These are phyloP conservation scores for Tamandua tetradactyla DNA, from an alignment of 2,797 vertebrate genomes.

Conservation along the genomic window DNA sequence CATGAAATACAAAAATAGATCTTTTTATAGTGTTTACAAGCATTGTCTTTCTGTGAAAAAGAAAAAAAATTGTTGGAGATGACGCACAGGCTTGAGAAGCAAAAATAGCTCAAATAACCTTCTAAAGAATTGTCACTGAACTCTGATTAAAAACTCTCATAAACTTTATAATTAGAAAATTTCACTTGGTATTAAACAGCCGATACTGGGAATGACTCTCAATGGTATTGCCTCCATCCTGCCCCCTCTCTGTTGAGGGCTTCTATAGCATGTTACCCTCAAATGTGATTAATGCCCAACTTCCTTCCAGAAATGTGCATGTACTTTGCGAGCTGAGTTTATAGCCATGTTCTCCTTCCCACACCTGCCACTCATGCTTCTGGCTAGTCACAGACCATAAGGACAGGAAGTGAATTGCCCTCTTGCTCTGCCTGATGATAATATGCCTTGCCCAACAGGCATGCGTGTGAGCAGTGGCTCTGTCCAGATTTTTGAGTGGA, in stretches of 20 bases:
- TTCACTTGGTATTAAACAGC: not conserved
- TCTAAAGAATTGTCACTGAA: not conserved
- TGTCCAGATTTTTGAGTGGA: not conserved
- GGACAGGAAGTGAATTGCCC: not conserved
- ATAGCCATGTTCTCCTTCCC: not conserved
- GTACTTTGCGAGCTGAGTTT: not conserved
- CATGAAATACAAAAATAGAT: not conserved
- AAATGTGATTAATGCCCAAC: too few relatives aligned
- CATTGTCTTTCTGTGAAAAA: not conserved
- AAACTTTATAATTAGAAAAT: not conserved
- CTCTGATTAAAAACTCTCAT: not conserved
- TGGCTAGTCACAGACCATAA: not conserved
- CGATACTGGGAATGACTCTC: not conserved
- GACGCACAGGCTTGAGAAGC: not conserved
- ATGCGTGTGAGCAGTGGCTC: not conserved
- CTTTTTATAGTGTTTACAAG: not conserved
- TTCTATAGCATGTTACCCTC: not conserved
- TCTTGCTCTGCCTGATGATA: not conserved
- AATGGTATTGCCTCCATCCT: not conserved
- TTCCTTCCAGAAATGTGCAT: not conserved
- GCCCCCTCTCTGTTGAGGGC: not conserved
- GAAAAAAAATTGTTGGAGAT: not conserved
- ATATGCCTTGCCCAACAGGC: not conserved
- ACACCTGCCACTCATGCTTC: fast-evolving
- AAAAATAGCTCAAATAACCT: not conserved